Evolutionary conservation across 2,797 vertebrate species (phyloP), one percentile per base, ranked within the genome.

Genomic region (Brachyalestes nurse): DNA sequence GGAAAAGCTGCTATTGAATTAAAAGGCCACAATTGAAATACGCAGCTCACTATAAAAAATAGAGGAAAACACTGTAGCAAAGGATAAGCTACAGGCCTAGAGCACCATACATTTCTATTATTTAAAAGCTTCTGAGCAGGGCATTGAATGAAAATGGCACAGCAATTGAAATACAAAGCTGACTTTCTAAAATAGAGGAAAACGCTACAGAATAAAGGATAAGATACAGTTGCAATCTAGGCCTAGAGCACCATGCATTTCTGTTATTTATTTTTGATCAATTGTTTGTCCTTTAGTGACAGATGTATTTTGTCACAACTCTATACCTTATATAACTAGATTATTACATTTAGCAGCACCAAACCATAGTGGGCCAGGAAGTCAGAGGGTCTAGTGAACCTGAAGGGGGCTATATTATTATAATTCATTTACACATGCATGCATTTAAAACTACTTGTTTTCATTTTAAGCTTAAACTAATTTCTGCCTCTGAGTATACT

Each of bases 1-100:
- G 28, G 28, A n/a, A n/a, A n/a, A n/a, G n/a, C n/a, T n/a, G n/a
- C n/a, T n/a, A n/a, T n/a, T n/a, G n/a, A 28, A 28, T 28, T 28
- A 42, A 42, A 42, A 42, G 2, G 42, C 9, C 42, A 81, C 8
- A 61, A 21, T 53, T 57, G 9, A 12, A 49, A 62, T 72, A 64
- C 53, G 40, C 5, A 64, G 62, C 5, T 64, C 5, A 72, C 55
- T 14, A 65, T 38, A 2, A 64, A n/a, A 81, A 75, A 70, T 12
- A 78, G 42, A 87, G 38, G 77, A 80, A 79, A 5, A 80, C 76
- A 83, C 13, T 64, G 34, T 28, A 51, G 1, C 8, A 64, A 9
- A 28, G 8, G 6, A 64, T 75, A 47, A 69, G 21, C 6, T 40
- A 34, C 10, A 49, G 47, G 47, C 10, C 47, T 49, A 49, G 47